Evolutionary conservation across 2,888 invertebrate species (phyloP).

Genomic region (Allolobophora icterica): DNA sequence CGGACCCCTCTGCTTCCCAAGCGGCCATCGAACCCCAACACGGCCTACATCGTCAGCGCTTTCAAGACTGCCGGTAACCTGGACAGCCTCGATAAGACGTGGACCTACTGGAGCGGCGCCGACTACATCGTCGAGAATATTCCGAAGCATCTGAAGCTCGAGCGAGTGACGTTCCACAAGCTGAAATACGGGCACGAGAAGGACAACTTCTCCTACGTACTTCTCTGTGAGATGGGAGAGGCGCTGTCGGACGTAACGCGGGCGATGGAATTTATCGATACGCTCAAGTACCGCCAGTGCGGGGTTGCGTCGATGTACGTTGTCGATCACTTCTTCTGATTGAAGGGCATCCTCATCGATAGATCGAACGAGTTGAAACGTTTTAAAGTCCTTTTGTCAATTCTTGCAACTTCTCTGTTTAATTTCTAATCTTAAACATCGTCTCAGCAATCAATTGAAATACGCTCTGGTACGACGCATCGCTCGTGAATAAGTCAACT

Average conservation of each 20-base stretch:
- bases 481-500: no score
- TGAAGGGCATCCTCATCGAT: neutral
- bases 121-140: slow-evolving; percentile 55
- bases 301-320: slow-evolving; percentile 55
- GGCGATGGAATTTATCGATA: slow-evolving; percentile 53
- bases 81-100: slow-evolving; percentile 52
- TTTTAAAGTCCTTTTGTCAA: neutral
- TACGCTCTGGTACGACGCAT: neutral
- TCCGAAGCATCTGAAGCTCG: slow-evolving; percentile 52
- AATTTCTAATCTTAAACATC: neutral
- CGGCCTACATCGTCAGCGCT: slow-evolving; percentile 55
- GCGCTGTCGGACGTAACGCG: slow-evolving; percentile 52
- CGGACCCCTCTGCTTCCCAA: slow-evolving; percentile 54
- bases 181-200: neutral
- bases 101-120: slow-evolving; percentile 59
- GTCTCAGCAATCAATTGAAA: no score
- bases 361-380: neutral
- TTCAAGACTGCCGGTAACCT: slow-evolving; percentile 54
- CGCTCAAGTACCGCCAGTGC: slow-evolving; percentile 54
- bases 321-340: slow-evolving; percentile 44
- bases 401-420: neutral
- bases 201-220: slow-evolving; percentile 51
- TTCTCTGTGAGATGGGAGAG: slow-evolving; percentile 55
- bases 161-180: slow-evolving; percentile 56
- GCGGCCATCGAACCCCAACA: slow-evolving; percentile 55